A percentile compares a stretch with the other conserved stretches of the same genome.
Conservation (phyloP, 2,888 invertebrate genomes). For the Drosophila mimica region DNA sequence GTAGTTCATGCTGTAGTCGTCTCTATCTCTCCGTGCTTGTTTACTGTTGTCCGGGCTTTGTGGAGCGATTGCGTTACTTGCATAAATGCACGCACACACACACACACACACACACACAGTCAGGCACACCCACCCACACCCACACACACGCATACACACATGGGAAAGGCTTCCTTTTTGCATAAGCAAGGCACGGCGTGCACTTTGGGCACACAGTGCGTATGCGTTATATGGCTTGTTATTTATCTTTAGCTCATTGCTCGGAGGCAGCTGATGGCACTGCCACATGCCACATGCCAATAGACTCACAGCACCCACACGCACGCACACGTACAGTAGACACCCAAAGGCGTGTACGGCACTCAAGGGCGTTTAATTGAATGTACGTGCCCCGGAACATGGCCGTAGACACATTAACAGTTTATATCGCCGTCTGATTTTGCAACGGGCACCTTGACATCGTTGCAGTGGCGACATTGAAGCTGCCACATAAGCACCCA, state of each 20-base stretch:
- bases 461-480: constrained; percentile 52
- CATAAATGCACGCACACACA: constrained; percentile 6
- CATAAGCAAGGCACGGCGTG: constrained; percentile 64
- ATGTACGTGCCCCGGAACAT: constrained; percentile 72
- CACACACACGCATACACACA: not conserved
- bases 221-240: constrained; percentile 80
- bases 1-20: constrained; percentile 29
- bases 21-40: constrained; percentile 66
- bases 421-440: constrained; percentile 46
- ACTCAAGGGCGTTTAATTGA: constrained; percentile 80
- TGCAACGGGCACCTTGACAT: constrained; percentile 70
- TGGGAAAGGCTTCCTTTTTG: constrained; percentile 60
- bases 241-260: constrained; percentile 80
- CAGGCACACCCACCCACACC: not conserved
- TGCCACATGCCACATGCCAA: constrained; percentile 58
- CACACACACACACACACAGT: not conserved
- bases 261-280: constrained; percentile 41
- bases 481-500: constrained; percentile 30
- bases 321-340: constrained; percentile 6
- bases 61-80: constrained; percentile 42
- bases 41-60: constrained; percentile 67
- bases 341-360: constrained; percentile 53
- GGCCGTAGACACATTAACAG: constrained; percentile 78
- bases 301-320: constrained; percentile 58
- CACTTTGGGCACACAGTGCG: constrained; percentile 72